A percentile compares a stretch with the other conserved stretches of the same genome.
These are phyloP conservation scores for Portunus trituberculatus DNA, from an alignment of 1,140 invertebrate species.

Conservation along the genomic window DNA sequence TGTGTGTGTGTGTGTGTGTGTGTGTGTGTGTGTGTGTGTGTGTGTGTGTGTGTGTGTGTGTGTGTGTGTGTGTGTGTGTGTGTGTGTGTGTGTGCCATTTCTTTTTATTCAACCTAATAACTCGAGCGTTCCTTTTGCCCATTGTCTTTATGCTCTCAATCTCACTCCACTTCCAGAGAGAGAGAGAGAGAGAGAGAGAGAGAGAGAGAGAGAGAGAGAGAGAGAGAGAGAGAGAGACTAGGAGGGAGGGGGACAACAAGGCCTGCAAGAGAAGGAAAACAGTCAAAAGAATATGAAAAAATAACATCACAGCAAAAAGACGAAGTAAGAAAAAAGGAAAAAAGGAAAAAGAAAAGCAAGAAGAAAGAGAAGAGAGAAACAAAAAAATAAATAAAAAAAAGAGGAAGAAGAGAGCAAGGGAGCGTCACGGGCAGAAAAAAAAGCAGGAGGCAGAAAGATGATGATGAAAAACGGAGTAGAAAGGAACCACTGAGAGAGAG, in stretches of 20 bases:
- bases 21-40: too few species aligned
- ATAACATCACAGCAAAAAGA: background rate
- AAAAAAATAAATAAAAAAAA: background rate
- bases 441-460: background rate
- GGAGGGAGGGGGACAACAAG: too few species aligned
- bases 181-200: background rate
- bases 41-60: too few species aligned
- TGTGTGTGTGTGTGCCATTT: too few species aligned
- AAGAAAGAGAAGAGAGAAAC: background rate
- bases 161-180: background rate
- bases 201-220: too few species aligned
- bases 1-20: too few species aligned
- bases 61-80: too few species aligned
- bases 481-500: background rate
- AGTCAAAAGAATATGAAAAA: too few species aligned
- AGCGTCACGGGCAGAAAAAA: background rate
- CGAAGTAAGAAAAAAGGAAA: background rate
- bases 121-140: too few species aligned
- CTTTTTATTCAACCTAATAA: too few species aligned
- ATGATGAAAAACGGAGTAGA: background rate
- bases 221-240: too few species aligned
- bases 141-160: background rate
- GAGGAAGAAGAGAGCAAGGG: background rate
- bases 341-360: background rate
- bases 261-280: too few species aligned